A percentile compares a stretch with the other conserved stretches of the same genome.
Evolutionary conservation across 2,113 vertebrate species (phyloP).

Genomic region (Coturnix japonica): DNA sequence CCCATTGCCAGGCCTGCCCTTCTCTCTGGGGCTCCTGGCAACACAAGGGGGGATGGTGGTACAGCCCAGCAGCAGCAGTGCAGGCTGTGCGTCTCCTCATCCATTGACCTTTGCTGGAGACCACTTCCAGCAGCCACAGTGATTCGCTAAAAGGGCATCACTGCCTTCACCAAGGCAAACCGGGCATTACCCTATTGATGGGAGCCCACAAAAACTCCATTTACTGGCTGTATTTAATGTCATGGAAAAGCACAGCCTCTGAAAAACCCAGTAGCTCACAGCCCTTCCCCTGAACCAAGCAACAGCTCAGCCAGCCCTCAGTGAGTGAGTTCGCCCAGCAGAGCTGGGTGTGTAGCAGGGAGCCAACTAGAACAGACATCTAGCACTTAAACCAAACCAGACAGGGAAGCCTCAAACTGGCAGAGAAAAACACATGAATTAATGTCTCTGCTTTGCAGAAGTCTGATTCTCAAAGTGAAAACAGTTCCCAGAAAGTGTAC

Average conservation of each 20-base stretch:
- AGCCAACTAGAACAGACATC: background rate
- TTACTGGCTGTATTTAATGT: background rate
- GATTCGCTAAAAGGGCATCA: background rate
- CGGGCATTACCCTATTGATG: background rate
- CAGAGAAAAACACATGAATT: background rate
- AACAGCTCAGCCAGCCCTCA: background rate
- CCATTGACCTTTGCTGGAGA: background rate
- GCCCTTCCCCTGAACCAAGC: background rate
- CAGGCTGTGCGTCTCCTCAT: background rate
- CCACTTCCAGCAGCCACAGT: background rate
- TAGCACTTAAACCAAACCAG: background rate
- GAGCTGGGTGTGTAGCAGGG: background rate
- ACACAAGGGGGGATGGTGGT: background rate
- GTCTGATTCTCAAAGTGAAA: background rate
- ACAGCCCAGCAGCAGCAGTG: background rate
- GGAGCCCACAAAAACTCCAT: background rate
- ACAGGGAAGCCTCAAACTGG: background rate
- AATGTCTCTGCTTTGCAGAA: background rate
- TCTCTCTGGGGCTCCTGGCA: rapidly evolving
- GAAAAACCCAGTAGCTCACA: background rate
- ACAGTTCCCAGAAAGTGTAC: background rate
- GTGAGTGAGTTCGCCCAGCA: background rate
- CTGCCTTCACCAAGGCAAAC: background rate
- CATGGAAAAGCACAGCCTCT: background rate
- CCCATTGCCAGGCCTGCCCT: background rate